Evolutionary conservation across 2,797 vertebrate genomes (phyloP), one percentile per base, ranked within the genome.

Genomic region (Malacoraja senta): DNA sequence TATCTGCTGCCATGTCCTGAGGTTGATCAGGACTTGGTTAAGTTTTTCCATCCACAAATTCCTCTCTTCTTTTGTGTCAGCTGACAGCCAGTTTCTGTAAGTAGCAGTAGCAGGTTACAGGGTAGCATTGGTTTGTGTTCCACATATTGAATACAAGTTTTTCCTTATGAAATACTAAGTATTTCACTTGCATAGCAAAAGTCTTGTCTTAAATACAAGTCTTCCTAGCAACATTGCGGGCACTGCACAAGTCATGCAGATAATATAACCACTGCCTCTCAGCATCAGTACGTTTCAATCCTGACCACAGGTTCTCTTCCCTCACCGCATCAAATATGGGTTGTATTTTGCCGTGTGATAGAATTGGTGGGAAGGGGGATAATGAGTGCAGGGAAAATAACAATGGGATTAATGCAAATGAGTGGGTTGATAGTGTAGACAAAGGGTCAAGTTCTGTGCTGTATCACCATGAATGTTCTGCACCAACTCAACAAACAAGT

Each of bases 61-160:
- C 2, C 94, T 94, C 84, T 97, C 97, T 93, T 97, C 96, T 93
- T 95, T 96, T 26, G 96, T 97, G 94, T 98, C 97, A 0, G 97
- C 96, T 0, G 97, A 97, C 94, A 97, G 97, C 97, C 97, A 97
- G 93, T 95, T 95, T 95, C 97, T 97, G 94, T 15, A 93, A 21
- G 38, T 9, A 91, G 9, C 92, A 91, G 7, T 74, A 38, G 19
- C 38, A 83, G 29, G 24, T 92, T 44, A 92, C 44, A 76, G 6
- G 44, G 13, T 53, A 7, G 19, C 8, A 24, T 19, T 71, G 61
- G 1, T 91, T n/a, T 17, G 0, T 3, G 0, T 71, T 91, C 3
- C 24, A 91, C 21, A 8, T 91, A 38, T 24, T 12, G 65, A 91
- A 71, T 32, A 19, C 29, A 84, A n/a, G 21, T 65, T 32, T 15